A percentile compares a stretch with the other conserved stretches of the same genome.
Conservation (phyloP, 2,797 vertebrate genomes). For the Hoplostethus mediterraneus region DNA sequence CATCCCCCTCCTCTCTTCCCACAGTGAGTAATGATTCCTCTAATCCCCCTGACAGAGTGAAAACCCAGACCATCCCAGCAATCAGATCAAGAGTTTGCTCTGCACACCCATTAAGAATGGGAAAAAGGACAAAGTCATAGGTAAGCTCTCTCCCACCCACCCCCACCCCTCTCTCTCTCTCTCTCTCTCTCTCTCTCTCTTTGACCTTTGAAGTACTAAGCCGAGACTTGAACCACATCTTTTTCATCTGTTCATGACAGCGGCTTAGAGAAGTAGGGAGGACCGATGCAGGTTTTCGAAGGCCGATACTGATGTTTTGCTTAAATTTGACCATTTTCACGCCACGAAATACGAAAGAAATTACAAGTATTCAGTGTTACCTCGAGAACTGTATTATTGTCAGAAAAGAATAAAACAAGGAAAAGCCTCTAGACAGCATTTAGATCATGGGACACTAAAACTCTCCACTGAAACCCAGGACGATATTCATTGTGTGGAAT, state of each 20-base stretch:
- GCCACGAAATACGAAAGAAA: too few relatives aligned
- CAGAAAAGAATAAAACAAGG: too few relatives aligned
- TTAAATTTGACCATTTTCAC: neutral
- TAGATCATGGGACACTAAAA: too few relatives aligned
- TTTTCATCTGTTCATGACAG: conserved; percentile 9
- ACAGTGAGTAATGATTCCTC: conserved; percentile 13
- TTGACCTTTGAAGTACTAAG: neutral
- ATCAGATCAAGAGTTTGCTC: conserved; percentile 91
- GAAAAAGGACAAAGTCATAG: conserved; percentile 99
- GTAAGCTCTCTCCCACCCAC: conserved; percentile 72
- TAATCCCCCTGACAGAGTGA: conserved; percentile 85
- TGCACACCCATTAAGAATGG: conserved; percentile 96
- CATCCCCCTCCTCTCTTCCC: neutral
- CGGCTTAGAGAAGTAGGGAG: neutral
- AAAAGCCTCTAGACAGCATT: too few relatives aligned
- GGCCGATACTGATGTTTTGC: neutral
- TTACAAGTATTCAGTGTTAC: too few relatives aligned
- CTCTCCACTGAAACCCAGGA: neutral
- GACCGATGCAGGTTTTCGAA: too few relatives aligned
- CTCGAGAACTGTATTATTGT: too few relatives aligned
- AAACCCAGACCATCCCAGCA: conserved; percentile 81
- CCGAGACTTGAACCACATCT: too few relatives aligned
- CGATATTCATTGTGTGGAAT: too few relatives aligned
- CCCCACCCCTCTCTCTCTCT: too few relatives aligned
- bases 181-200: neutral